Evolutionary conservation across 23 tunicate genomes (phyloP), one percentile per base, ranked within the genome.

Genomic region (Styela clava): DNA sequence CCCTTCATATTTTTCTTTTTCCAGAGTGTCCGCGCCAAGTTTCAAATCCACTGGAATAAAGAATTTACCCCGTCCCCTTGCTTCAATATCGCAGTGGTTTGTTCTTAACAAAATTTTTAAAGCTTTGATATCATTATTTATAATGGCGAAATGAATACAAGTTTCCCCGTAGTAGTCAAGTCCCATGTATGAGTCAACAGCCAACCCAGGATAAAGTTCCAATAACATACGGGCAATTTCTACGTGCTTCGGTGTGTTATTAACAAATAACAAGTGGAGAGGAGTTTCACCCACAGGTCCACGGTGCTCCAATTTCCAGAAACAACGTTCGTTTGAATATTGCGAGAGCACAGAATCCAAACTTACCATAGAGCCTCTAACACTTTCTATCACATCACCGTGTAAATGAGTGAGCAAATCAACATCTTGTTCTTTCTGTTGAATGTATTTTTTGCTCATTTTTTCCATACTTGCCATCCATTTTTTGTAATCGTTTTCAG

Each of bases 221-320:
- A 93, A 68, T 20, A 93, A 28, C 22, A 69, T 62, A 35, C 72
- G 52, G 3, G 98, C 98, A 36, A 93, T 88, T 12, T 79, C 62
- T 9, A 87, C 68, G 61, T 88, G 91, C 73, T 93, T 84, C 25
- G 82, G 73, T 33, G 88, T 69, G 62, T 89, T 89, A 65, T 81
- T 84, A 24, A 93, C 62, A 74, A 93, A 93, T 12, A 93, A 76
- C 70, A 93, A 56, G 69, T 93, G 98, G 31, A 93, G 18, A 3
- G 98, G 89, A 3, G 98, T 93, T 84, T 93, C 98, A 3, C 98
- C 98, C 69, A 93, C 90, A 1, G 92, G 94, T 18, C 98, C 98
- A 28, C 98, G 72, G 16, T 81, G 79, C 12, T 93, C 93, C 0
- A 93, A 78, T 63, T 72, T 93, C 98, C 98, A 93, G 61, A 74